Base-by-base conservation (phyloP, 1,140 invertebrate genomes). In the Drosophila chauvacae region DNA sequence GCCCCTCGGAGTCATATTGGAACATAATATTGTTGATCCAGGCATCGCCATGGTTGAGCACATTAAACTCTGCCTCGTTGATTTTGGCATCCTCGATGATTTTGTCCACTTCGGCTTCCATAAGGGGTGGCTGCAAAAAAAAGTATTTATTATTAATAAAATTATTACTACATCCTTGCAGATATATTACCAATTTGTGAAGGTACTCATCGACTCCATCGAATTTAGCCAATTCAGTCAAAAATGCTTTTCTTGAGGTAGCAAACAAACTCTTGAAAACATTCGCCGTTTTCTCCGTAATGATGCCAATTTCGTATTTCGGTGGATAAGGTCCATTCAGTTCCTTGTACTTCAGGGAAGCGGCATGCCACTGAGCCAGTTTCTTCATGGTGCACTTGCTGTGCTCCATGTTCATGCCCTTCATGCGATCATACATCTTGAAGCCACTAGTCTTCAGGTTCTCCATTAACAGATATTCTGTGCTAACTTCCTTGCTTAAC, bases 11-110 rank as follows among this genome's bases (percentile, higher is more conserved):
- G 58, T 94, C 88, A 70, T 95, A 95, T 39, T 93, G 92, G 85
- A 95, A 95, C 66, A 96, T 81, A 78, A 95, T 94, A 73, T 95
- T 96, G 76, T 95, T 95, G 0, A 94, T 83, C 95, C 95, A 95
- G 9, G 92, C 93, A 80, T 95, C 95, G 11, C 95, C 95, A 59
- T 95, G 95, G 77, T 94, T 94, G 14, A 95, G 87, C 4, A 95
- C 94, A 72, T 94, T 93, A 55, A 95, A 95, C 45, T 93, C 93
- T 10, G 93, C 90, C 4, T 92, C 74, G 20, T 94, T 84, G 11
- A 81, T 42, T 14, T 71, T 45, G 3, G 45, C 55, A 51, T 76
- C 58, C n/a, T 56, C 42, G 9, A 79, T 48, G 7, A 55, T n/a
- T 10, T n/a, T 66, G 13, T 80, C 77, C 0, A 85, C 13, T 30